Evolutionary conservation across 2,888 invertebrate genomes (phyloP).

Genomic region (Portevinia maculata): DNA sequence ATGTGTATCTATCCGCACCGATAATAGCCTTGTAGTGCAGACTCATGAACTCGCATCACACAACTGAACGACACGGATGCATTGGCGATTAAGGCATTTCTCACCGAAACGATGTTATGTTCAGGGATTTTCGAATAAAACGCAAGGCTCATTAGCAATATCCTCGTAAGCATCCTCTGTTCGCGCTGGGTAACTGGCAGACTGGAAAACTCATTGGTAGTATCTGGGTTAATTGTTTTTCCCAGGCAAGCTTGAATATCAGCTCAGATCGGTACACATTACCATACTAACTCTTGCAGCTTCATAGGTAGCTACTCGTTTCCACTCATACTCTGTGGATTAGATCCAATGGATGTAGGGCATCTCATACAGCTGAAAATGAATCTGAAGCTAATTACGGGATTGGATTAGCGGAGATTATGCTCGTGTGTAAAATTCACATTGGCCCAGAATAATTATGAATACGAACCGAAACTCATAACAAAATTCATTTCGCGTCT

Average conservation of each 20-base stretch:
- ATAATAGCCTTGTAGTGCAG: not conserved
- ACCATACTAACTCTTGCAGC: not conserved
- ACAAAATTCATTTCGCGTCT: slow-evolving; percentile 9
- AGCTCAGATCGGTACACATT: slow-evolving; percentile 10
- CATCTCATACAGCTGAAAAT: slow-evolving; percentile 40
- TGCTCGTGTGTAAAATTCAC: slow-evolving; percentile 53
- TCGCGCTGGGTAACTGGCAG: not conserved
- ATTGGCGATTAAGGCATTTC: slow-evolving; percentile 44
- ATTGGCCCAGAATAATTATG: slow-evolving; percentile 47
- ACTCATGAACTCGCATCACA: not conserved
- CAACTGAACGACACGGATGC: slow-evolving; percentile 26
- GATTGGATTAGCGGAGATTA: slow-evolving; percentile 59
- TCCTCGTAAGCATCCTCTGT: slow-evolving; percentile 6
- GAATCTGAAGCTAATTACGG: slow-evolving; percentile 67
- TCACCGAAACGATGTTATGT: not conserved
- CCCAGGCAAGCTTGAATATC: slow-evolving; percentile 46
- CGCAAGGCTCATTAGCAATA: slow-evolving; percentile 57
- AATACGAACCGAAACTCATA: slow-evolving; percentile 7
- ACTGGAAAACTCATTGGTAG: slow-evolving; percentile 7
- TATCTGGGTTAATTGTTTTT: slow-evolving; percentile 68
- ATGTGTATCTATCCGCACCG: not conserved
- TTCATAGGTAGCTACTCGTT: not conserved
- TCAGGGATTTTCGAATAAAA: slow-evolving; percentile 36
- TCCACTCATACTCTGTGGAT: not conserved
- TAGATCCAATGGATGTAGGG: slow-evolving; percentile 38